Conservation (phyloP, 2,797 vertebrate species). For the Microtus obscurus region DNA sequence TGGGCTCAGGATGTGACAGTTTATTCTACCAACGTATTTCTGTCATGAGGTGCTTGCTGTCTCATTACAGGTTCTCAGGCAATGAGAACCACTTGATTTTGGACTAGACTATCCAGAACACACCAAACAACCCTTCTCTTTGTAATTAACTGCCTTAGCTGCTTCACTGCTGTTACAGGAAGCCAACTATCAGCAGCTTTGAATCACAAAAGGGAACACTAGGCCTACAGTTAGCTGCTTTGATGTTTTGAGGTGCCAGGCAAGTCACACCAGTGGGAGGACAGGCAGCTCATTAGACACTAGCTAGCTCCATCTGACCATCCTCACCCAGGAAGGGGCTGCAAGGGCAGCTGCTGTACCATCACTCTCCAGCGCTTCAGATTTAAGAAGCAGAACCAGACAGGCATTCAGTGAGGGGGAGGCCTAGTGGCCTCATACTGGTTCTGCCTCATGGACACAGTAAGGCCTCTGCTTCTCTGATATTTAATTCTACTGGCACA, state of each 20-base stretch:
- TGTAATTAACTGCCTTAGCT: background rate
- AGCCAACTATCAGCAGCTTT: background rate
- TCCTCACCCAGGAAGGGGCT: fast-evolving
- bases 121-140: background rate
- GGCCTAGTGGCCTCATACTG: background rate
- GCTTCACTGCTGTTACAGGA: background rate
- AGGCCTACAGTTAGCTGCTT: background rate
- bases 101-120: background rate
- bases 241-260: background rate
- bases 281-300: background rate
- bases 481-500: fast-evolving
- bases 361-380: background rate
- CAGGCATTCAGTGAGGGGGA: background rate
- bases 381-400: background rate
- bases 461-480: background rate
- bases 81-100: background rate
- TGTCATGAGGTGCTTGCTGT: background rate
- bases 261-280: background rate
- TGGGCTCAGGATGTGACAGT: background rate
- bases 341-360: background rate
- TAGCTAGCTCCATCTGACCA: background rate
- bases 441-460: background rate
- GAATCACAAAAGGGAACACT: background rate
- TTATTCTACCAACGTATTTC: background rate
- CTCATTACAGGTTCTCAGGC: background rate